Evolutionary conservation across 2,888 invertebrate species (phyloP).

Genomic region (Orthonychiurus folsomi): DNA sequence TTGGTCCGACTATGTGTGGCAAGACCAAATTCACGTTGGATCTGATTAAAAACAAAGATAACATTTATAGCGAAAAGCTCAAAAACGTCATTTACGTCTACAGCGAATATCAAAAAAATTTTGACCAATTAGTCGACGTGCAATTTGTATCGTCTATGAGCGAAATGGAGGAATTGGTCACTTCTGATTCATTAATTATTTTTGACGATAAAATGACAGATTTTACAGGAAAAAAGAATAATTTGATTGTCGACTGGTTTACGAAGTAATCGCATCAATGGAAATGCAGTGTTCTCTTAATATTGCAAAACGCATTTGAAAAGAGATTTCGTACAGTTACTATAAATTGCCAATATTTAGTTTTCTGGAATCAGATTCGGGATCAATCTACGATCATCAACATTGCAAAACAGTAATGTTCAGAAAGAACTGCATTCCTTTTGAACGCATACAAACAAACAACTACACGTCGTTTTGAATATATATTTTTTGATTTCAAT

Average conservation of each 20-base stretch:
- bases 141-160: not conserved
- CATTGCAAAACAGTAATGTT: not conserved
- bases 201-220: not conserved
- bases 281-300: not conserved
- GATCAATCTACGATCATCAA: not conserved
- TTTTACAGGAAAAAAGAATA: not conserved
- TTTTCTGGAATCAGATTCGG: not conserved
- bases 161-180: not conserved
- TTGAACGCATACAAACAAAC: not conserved
- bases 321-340: not conserved
- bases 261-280: no score
- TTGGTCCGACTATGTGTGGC: not conserved
- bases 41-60: not conserved
- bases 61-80: not conserved
- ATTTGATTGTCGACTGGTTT: no score
- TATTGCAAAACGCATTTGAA: not conserved
- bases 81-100: not conserved
- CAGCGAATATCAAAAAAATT: not conserved
- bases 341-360: not conserved
- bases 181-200: not conserved
- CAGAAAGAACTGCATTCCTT: not conserved
- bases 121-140: not conserved
- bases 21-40: not conserved
- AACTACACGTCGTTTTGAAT: no score
- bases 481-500: no score